Evolutionary conservation across 2,888 invertebrate species (phyloP).

Genomic region (Drosophila sordidula): DNA sequence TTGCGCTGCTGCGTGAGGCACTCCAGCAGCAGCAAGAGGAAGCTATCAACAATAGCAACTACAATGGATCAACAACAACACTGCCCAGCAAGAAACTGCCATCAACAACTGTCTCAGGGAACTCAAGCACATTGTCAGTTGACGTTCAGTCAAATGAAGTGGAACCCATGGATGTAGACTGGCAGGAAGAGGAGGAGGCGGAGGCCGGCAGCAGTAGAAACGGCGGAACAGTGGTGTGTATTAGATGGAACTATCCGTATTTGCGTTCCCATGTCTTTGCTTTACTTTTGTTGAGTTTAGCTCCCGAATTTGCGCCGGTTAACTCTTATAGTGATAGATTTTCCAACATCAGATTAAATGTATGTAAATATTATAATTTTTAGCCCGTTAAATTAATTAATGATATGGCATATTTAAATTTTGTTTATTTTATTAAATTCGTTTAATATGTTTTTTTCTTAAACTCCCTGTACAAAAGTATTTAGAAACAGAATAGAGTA

Average conservation of each 20-base stretch:
- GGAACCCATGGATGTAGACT: constrained; percentile 72
- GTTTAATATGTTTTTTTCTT: no score
- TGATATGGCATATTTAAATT: no score
- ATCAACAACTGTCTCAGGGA: neutral
- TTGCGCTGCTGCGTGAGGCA: constrained; percentile 19
- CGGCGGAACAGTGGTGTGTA: constrained; percentile 5
- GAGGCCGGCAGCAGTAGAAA: neutral
- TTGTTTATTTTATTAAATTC: no score
- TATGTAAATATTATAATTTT: no score
- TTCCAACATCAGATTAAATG: no score
- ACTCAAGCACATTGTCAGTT: neutral
- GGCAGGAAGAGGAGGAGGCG: constrained; percentile 15
- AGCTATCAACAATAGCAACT: constrained; percentile 4
- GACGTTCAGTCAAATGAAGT: neutral
- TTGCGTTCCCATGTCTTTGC: no score
- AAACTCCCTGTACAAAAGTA: no score
- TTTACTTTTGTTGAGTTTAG: neutral
- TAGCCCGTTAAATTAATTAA: no score
- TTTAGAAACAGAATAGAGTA: no score
- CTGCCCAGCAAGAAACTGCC: neutral
- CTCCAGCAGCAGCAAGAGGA: constrained; percentile 29
- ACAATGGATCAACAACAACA: neutral
- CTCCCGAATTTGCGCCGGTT: neutral
- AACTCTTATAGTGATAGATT: neutral
- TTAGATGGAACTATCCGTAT: neutral